A percentile compares a stretch with the other conserved stretches of the same genome.
phyloP scores from a whole-genome alignment of 2,797 vertebrate species.

The Erpetoichthys calabaricus region DNA sequence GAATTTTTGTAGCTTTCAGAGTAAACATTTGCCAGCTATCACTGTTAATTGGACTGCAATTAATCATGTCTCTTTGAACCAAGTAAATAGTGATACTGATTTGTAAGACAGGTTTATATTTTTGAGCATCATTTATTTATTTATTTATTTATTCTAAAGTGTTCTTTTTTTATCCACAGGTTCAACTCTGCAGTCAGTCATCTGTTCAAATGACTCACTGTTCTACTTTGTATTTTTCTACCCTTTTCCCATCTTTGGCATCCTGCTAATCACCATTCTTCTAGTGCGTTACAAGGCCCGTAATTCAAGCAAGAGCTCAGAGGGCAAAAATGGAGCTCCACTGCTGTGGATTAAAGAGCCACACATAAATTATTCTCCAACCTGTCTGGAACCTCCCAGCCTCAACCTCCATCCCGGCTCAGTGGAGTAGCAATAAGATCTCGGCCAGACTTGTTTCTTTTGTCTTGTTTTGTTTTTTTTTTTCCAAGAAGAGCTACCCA shows the following conservation, averaged over 20 bases:
- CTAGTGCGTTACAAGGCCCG: conserved; percentile 85
- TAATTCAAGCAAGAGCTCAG: conserved; percentile 78
- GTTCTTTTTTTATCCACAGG: conserved; percentile 37
- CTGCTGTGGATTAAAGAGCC: conserved; percentile 97
- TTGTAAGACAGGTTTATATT: too few species aligned
- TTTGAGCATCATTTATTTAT: too few species aligned
- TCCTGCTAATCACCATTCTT: conserved; percentile 86
- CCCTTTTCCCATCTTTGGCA: conserved; percentile 91
- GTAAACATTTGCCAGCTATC: too few species aligned
- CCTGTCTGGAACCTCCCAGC: conserved; percentile 86
- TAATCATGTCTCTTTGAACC: too few species aligned
- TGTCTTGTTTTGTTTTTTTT: too few species aligned
- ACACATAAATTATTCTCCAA: conserved; percentile 96
- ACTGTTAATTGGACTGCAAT: too few species aligned
- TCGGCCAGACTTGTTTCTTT: too few species aligned
- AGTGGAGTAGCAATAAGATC: conserved; percentile 55
- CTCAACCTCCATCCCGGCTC: conserved; percentile 94
- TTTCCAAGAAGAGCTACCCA: conserved; percentile 7
- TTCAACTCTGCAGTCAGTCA: conserved; percentile 75
- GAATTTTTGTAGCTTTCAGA: too few species aligned
- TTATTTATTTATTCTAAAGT: too few species aligned
- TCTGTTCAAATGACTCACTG: conserved; percentile 85
- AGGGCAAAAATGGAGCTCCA: conserved; percentile 91
- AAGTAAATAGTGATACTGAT: too few species aligned
- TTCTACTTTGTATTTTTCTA: conserved; percentile 99